These are phyloP conservation scores for Cepaea nemoralis DNA, from an alignment of 1,140 invertebrate species.

Conservation along the genomic window DNA sequence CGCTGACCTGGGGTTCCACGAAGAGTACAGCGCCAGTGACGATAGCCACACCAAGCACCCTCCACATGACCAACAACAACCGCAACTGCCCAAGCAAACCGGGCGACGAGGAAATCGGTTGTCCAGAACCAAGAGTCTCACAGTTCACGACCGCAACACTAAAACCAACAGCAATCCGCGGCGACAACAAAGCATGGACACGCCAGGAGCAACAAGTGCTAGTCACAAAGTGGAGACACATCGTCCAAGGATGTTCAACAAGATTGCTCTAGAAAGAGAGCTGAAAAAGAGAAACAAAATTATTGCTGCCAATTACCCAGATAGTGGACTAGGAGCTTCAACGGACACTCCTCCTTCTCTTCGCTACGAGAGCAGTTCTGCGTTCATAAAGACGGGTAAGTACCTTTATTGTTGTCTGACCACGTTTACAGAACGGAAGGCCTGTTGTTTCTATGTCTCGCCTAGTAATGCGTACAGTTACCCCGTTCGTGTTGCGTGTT, in stretches of 20 bases:
- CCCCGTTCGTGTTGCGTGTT: too few species aligned
- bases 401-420: neutral
- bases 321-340: conserved; percentile 66
- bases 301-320: conserved; percentile 81
- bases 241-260: conserved; percentile 45
- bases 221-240: conserved; percentile 27
- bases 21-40: conserved; percentile 41
- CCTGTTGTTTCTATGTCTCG: too few species aligned
- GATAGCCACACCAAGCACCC: neutral
- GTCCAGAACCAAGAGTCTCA: conserved; percentile 51
- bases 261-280: conserved; percentile 86
- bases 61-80: neutral
- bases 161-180: conserved; percentile 29
- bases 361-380: conserved; percentile 37
- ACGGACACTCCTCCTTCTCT: conserved; percentile 53
- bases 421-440: too few species aligned
- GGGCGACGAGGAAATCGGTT: conserved; percentile 33
- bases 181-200: conserved; percentile 38
- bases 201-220: conserved; percentile 24
- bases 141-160: conserved; percentile 45
- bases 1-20: conserved; percentile 59
- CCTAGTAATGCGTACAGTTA: too few species aligned
- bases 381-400: conserved; percentile 44
- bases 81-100: too few species aligned
- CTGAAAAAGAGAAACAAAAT: conserved; percentile 93